phyloP scores from a whole-genome alignment of 2,113 vertebrate genomes.

The Tetrax tetrax region DNA sequence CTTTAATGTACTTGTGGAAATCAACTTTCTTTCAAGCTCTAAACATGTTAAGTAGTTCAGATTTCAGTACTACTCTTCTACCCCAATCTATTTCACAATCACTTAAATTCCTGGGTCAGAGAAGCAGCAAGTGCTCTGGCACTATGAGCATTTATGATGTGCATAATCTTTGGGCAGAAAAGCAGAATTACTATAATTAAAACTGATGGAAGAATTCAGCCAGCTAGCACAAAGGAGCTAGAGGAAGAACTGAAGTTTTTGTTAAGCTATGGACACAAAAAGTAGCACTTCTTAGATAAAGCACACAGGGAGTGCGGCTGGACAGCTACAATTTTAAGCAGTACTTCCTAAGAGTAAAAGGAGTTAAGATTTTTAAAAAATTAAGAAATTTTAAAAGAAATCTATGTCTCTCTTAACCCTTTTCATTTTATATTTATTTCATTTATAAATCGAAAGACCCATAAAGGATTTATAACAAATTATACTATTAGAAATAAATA shows the following conservation, averaged over 20 bases:
- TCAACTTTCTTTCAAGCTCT: background rate
- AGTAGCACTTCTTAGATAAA: background rate
- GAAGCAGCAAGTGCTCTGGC: background rate
- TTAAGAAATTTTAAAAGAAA: background rate
- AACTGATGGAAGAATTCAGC: background rate
- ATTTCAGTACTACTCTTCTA: background rate
- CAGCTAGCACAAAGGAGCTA: background rate
- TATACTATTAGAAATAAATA: background rate
- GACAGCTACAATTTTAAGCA: background rate
- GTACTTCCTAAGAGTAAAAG: background rate
- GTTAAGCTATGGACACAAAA: background rate
- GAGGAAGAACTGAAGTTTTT: background rate
- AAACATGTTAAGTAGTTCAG: background rate
- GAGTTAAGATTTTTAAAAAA: background rate
- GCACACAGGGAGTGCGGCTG: background rate
- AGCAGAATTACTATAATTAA: conserved; percentile 28
- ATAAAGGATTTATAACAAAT: background rate
- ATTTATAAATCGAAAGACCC: background rate
- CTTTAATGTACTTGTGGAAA: background rate
- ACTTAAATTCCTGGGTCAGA: background rate
- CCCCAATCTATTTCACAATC: background rate
- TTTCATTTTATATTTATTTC: background rate
- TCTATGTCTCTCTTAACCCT: background rate
- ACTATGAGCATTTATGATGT: background rate
- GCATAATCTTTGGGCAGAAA: background rate